Base-by-base conservation (phyloP, 2,888 invertebrate species). In the Diploptera punctata region DNA sequence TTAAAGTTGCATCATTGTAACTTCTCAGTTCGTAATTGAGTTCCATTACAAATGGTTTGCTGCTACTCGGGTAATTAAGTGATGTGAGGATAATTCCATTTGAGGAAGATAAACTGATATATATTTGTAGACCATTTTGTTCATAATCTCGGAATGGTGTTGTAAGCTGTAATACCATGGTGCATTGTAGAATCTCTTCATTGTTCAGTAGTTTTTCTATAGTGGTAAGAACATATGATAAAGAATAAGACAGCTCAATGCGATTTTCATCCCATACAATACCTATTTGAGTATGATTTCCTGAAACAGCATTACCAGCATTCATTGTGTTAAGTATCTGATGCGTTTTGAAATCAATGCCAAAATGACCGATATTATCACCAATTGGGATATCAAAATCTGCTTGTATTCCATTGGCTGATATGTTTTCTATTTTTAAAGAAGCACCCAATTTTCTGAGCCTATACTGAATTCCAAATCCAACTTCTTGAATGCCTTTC, bases 131-230 rank as follows among this genome's bases (percentile, higher is more conserved):
- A 5, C 75, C 76, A 68, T 74, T 77, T 18, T 76, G 77, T 73
- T 79, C 79, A 65, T 77, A 78, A 13, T 71, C 52, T n/a, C 68
- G 44, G 68, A 80, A 78, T 13, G 79, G 79, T 13, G 80, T 79
- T 1, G 47, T 67, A 1, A 80, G 72, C 29, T 77, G 74, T 9
- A 78, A 26, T 60, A 68, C 71, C 21, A 74, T 73, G 26, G 65
- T 44, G 21, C 47, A 44, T 47, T 65, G 4, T 21, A 65, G 29
- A 24, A 5, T 18, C 19, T 16, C 21, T 16, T 26, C 47, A 29
- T 16, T 47, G 5, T 16, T 16, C 3, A 65, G 7, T n/a, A 26
- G 24, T 0, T 3, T 3, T 47, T 65, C 47, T 65, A 24, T 2
- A 26, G 21, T 24, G 26, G 7, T 47, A 2, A 18, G 7, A 38